Evolutionary conservation across 2,113 vertebrate species (phyloP).

Genomic region (Elaphurus davidianus): DNA sequence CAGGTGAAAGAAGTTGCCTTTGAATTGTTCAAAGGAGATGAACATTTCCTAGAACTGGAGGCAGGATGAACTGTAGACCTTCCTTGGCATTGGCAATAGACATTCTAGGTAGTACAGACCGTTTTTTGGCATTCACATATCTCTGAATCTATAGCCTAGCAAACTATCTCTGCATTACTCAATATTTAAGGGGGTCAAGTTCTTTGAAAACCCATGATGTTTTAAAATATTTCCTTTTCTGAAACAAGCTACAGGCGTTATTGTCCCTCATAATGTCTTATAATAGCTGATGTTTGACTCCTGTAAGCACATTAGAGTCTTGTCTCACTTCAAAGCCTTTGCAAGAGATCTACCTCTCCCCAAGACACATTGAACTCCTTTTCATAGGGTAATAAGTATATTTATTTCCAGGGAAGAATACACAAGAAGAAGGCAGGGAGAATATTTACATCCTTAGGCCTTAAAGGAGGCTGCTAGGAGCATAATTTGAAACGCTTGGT

Average conservation of each 20-base stretch:
- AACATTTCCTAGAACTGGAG: not conserved
- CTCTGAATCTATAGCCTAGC: not conserved
- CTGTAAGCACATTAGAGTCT: not conserved
- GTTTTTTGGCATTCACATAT: not conserved
- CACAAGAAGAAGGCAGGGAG: slow-evolving; percentile 6
- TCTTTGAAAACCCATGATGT: slow-evolving; percentile 26
- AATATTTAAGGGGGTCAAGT: not conserved
- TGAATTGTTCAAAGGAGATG: not conserved
- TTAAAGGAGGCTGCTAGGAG: not conserved
- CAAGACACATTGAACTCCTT: not conserved
- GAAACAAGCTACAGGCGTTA: not conserved
- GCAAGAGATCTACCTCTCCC: slow-evolving; percentile 29
- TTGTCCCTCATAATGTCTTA: not conserved
- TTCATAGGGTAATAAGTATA: not conserved
- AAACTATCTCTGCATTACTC: not conserved
- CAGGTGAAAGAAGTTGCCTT: not conserved
- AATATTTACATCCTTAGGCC: not conserved
- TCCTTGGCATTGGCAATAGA: not conserved
- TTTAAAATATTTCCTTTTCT: not conserved
- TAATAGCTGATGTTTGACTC: not conserved
- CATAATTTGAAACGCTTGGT: not conserved
- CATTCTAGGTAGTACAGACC: not conserved
- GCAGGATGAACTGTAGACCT: not conserved
- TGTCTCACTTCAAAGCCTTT: not conserved
- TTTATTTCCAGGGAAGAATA: slow-evolving; percentile 22